phyloP scores from a whole-genome alignment of 2,113 vertebrate genomes.

The Todiramphus chloris region DNA sequence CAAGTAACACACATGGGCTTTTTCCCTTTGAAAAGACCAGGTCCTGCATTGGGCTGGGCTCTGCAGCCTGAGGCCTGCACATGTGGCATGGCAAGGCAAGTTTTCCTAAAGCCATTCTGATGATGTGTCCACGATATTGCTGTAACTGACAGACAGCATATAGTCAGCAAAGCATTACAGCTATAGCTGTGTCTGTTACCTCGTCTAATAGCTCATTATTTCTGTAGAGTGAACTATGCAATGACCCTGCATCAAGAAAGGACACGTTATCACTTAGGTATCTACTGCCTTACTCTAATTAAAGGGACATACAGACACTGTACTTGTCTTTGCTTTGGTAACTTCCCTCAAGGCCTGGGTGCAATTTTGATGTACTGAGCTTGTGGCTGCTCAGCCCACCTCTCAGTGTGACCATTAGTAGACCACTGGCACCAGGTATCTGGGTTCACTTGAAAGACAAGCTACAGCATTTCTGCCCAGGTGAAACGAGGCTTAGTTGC shows the following conservation, averaged over 20 bases:
- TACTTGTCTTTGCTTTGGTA: neutral
- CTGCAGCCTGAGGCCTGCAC: neutral
- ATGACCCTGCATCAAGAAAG: neutral
- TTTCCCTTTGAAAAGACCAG: neutral
- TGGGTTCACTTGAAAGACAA: neutral
- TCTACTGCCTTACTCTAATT: neutral
- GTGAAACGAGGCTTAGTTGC: neutral
- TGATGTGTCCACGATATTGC: neutral
- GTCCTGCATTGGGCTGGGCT: neutral
- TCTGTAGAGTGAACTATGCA: neutral
- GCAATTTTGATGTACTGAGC: neutral
- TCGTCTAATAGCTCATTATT: neutral
- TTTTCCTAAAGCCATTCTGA: neutral
- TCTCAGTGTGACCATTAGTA: neutral
- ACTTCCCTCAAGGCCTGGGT: neutral
- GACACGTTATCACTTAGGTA: neutral
- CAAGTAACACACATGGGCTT: neutral
- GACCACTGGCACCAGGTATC: neutral
- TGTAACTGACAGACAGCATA: neutral
- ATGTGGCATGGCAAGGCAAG: neutral
- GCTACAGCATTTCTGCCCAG: neutral
- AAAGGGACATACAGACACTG: neutral
- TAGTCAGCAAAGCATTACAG: neutral
- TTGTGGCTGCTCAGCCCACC: rapidly evolving
- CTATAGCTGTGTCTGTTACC: neutral